Conservation (phyloP, 2,888 invertebrate species). For the Lasioglossum vierecki region DNA sequence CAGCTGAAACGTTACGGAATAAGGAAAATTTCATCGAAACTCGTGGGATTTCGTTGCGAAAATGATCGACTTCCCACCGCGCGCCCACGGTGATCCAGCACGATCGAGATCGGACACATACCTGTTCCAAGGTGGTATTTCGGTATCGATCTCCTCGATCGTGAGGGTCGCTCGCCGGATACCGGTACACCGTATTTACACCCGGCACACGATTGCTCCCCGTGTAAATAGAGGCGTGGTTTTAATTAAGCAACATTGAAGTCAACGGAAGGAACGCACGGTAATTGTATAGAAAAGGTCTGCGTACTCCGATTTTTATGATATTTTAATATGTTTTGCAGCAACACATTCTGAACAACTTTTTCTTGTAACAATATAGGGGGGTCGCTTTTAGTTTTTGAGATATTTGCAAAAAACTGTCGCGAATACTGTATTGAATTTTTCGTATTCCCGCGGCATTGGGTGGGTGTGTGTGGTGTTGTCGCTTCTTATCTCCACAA, state of each 20-base stretch:
- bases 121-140: constrained; percentile 42
- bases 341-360: no score
- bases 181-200: constrained; percentile 55
- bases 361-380: no score
- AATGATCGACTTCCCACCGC: constrained; percentile 15
- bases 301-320: no score
- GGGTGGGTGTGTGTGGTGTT: no score
- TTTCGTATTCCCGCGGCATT: no score
- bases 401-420: no score
- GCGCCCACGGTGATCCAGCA: constrained; percentile 53
- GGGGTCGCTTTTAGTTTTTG: no score
- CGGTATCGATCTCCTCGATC: constrained; percentile 61
- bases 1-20: neutral
- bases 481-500: no score
- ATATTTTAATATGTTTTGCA: no score
- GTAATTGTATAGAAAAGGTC: no score
- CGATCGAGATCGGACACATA: constrained; percentile 70
- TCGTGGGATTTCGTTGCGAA: neutral
- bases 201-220: constrained; percentile 49
- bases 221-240: constrained; percentile 67
- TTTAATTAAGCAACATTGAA: constrained; percentile 58
- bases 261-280: constrained; percentile 13
- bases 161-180: constrained; percentile 60
- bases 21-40: neutral
- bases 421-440: no score